phyloP scores from a whole-genome alignment of 2,888 invertebrate genomes.

The Augochlorella aurata region DNA sequence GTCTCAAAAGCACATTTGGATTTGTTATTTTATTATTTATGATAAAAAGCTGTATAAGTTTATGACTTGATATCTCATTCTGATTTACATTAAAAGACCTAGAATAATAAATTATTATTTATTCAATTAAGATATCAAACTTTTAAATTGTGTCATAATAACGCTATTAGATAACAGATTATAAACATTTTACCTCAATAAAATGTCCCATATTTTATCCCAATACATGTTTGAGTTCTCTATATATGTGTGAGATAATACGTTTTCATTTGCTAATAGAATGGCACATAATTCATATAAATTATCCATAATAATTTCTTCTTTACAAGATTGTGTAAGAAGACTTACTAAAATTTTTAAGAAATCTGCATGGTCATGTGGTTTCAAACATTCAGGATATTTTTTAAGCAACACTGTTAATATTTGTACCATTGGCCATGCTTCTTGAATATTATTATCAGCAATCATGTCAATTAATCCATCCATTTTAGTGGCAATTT shows the following conservation, averaged over 20 bases:
- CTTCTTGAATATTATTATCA: slow-evolving; percentile 76
- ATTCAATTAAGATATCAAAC: neutral
- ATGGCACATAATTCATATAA: slow-evolving; percentile 77
- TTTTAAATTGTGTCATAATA: neutral
- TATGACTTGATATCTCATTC: slow-evolving; percentile 80
- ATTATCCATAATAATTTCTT: slow-evolving; percentile 75
- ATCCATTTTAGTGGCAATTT: slow-evolving; percentile 68
- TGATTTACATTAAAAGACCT: slow-evolving; percentile 83
- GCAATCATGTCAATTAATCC: slow-evolving; percentile 72
- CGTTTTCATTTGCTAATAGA: slow-evolving; percentile 75
- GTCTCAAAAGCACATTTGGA: slow-evolving; percentile 77
- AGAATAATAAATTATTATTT: slow-evolving; percentile 52
- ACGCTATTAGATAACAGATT: neutral
- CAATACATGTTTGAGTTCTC: slow-evolving; percentile 73
- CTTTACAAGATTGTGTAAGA: slow-evolving; percentile 73
- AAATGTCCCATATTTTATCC: slow-evolving; percentile 79
- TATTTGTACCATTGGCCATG: slow-evolving; percentile 81
- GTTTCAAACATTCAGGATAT: slow-evolving; percentile 80
- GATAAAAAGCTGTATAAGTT: slow-evolving; percentile 81
- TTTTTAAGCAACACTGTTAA: slow-evolving; percentile 78
- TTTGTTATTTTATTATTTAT: slow-evolving; percentile 74
- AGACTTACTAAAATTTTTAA: slow-evolving; percentile 79
- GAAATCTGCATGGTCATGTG: slow-evolving; percentile 77
- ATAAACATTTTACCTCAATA: slow-evolving; percentile 77
- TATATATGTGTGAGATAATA: slow-evolving; percentile 50